Evolutionary conservation across 2,113 vertebrate species (phyloP), one percentile per base, ranked within the genome.

Genomic region (Pimephales promelas): DNA sequence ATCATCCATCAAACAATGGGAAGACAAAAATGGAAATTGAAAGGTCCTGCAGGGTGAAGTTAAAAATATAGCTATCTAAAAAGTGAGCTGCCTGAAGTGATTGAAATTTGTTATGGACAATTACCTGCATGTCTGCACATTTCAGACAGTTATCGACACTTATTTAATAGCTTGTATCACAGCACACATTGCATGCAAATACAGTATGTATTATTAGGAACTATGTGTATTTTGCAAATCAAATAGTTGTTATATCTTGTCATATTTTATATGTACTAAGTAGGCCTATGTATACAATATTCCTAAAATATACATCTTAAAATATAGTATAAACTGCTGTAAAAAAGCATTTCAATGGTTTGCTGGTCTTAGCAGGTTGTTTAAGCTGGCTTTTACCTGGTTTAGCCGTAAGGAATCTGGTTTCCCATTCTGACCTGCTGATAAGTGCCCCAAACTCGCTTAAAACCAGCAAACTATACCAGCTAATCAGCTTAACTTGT

Each of bases 101-200:
- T 91, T 92, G 90, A 91, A 92, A 68, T 90, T 88, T 92, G 89
- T 92, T 87, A 73, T 89, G 92, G 87, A 90, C 85, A 84, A 92
- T 93, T 92, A 93, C 89, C 89, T 83, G 88, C 82, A 89, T 89
- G 89, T 91, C 70, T 91, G 72, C 11, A 74, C 20, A 56, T 56
- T 56, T 56, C 90, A 70, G 64, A 78, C 22, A 88, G 20, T 43
- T 43, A 49, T 83, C 74, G 74, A 85, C 13, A 10, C 62, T 79
- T 80, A 74, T 84, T 85, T 78, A 71, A 49, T 85, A 74, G 14
- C 24, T 18, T 45, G 64, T 10, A 28, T 81, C 49, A 45, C 1
- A 0, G 54, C 24, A 71, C 11, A 54, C 4, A 70, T 72, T 52
- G 4, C 7, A 54, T 74, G 45, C 16, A 31, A 73, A 73, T 49